phyloP scores from a whole-genome alignment of 1,140 invertebrate genomes.

The Panagrolaimus sp. region DNA sequence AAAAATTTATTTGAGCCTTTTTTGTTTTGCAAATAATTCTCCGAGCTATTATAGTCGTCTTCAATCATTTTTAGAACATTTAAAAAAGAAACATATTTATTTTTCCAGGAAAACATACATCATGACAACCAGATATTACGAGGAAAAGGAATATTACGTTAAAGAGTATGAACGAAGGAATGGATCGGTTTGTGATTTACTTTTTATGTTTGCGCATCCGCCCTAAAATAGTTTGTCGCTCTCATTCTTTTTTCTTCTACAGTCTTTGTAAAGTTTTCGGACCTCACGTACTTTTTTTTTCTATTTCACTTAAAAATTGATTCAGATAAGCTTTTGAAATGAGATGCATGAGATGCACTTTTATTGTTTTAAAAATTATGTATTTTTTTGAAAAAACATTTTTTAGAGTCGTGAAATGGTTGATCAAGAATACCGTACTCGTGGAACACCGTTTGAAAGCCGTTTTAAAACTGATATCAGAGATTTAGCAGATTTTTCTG shows the following conservation, averaged over 20 bases:
- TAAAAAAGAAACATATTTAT: too few relatives aligned
- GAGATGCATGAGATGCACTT: too few relatives aligned
- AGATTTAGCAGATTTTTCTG: neutral
- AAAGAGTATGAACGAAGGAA: slow-evolving; percentile 11
- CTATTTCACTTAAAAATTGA: too few relatives aligned
- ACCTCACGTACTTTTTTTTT: too few relatives aligned
- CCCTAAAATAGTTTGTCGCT: too few relatives aligned
- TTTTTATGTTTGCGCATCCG: neutral
- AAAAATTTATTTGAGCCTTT: too few relatives aligned
- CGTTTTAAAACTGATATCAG: neutral
- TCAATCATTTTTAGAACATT: too few relatives aligned
- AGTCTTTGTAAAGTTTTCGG: too few relatives aligned
- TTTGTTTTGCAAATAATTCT: too few relatives aligned
- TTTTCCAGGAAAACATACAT: neutral
- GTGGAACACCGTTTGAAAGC: slow-evolving; percentile 11
- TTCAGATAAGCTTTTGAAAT: too few relatives aligned
- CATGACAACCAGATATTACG: slow-evolving; percentile 8
- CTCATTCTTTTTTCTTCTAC: too few relatives aligned
- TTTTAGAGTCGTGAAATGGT: slow-evolving; percentile 4
- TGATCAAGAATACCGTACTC: neutral
- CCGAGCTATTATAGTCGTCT: too few relatives aligned
- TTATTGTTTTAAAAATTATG: neutral
- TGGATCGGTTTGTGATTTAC: slow-evolving; percentile 10
- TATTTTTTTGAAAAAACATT: neutral
- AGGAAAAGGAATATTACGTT: slow-evolving; percentile 9